Percentiles rank a stretch among this genome's conserved stretches.
These are phyloP conservation scores for Drosophila truncata DNA, from an alignment of 1,140 invertebrate genomes.

Conservation along the genomic window DNA sequence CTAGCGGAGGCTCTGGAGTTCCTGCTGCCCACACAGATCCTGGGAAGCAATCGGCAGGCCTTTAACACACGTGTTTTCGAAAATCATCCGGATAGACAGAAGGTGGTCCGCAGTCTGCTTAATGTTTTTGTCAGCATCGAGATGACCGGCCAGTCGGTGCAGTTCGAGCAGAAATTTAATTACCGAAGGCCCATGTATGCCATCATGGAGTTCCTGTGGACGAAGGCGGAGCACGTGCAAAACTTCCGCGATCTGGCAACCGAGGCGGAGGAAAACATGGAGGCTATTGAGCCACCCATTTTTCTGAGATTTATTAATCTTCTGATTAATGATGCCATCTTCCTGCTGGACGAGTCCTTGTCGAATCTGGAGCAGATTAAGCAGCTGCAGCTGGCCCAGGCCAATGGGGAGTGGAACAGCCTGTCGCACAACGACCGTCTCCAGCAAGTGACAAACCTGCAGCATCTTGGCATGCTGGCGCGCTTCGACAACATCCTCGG, in stretches of 20 bases:
- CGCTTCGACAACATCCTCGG: constrained; percentile 97
- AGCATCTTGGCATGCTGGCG: constrained; percentile 93
- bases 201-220: constrained; percentile 97
- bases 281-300: constrained; percentile 94
- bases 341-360: constrained; percentile 94
- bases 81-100: constrained; percentile 89
- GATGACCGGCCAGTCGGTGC: constrained; percentile 97
- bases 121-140: constrained; percentile 98
- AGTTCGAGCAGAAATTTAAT: constrained; percentile 99
- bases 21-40: constrained; percentile 89
- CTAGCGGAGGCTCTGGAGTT: constrained; percentile 95
- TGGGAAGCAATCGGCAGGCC: constrained; percentile 88
- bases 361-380: constrained; percentile 93
- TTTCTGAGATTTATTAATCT: constrained; percentile 98
- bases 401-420: constrained; percentile 91
- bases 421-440: constrained; percentile 90
- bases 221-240: constrained; percentile 90
- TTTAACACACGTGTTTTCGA: constrained; percentile 91
- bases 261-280: constrained; percentile 95
- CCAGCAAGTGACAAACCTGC: constrained; percentile 91
- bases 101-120: constrained; percentile 91
- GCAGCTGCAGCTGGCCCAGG: constrained; percentile 90
- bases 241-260: constrained; percentile 91
- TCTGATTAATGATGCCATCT: constrained; percentile 98
- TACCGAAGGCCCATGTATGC: constrained; percentile 98